Base-by-base conservation (phyloP, 1,140 invertebrate species). In the Apis dorsata region DNA sequence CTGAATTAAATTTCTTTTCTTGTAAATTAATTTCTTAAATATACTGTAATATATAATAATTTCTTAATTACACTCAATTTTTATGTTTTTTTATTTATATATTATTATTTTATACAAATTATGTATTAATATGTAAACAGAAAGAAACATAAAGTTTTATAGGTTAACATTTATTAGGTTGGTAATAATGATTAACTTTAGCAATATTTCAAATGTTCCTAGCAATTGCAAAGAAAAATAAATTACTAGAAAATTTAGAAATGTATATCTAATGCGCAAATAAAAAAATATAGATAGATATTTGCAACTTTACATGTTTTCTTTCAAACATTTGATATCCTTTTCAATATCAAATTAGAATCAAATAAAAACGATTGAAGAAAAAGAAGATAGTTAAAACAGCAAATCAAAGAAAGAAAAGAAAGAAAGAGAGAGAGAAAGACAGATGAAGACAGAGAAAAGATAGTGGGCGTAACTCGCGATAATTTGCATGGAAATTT, bases 401-500 rank as follows among this genome's bases (percentile, higher is more conserved):
- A 34, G 28, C 17, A 57, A n/a, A 62, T 34, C 21, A 70, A 44
- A 15, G 65, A 28, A 57, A 69, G 21, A 1, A 28, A 34, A 34
- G 49, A 24, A 28, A 44, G 60, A 66, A 2, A 70, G 21, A 13
- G 34, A 28, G 55, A 65, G 51, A 57, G 51, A 57, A 44, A 62
- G 44, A n/a, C 4, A 44, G 34, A 44, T 44, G 34, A 53, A 66
- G 65, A 28, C 73, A 71, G 72, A 81, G 66, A 78, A 77, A 70
- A 72, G 73, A 68, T 68, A 70, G 85, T 88, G 88, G 90, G 90
- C 90, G 90, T 90, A 85, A 81, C 88, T 85, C 83, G 80, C 79
- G 85, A 90, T 89, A 91, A 91, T 91, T 91, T 91, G 90, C 89
- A 91, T 91, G 89, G 89, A 89, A 91, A 91, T 91, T 91, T 91